Conservation (phyloP, 2,888 invertebrate species). For the Liodrosophila aerea region DNA sequence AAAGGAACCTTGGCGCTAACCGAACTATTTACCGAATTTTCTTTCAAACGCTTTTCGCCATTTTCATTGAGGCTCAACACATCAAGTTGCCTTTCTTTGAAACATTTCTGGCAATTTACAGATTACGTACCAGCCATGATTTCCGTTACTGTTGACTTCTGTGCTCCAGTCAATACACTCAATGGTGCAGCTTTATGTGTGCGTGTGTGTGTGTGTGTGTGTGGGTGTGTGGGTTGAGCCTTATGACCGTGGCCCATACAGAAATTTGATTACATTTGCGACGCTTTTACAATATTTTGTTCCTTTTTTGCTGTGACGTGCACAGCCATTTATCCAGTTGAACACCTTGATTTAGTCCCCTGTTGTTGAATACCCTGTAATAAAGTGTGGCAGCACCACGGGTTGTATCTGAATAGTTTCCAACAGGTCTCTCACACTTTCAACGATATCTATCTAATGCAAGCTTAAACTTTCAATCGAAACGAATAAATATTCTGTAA, state of each 20-base stretch:
- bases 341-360: constrained; percentile 45
- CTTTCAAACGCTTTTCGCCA: not conserved
- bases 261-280: constrained; percentile 49
- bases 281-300: constrained; percentile 31
- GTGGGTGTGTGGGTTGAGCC: constrained; percentile 1
- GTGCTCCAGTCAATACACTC: constrained; percentile 2
- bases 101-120: constrained; percentile 21
- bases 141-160: not conserved
- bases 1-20: too few relatives aligned
- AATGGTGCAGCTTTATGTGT: not conserved
- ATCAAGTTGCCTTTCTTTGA: not conserved
- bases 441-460: too few relatives aligned
- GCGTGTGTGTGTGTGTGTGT: constrained; percentile 10
- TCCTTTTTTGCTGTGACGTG: constrained; percentile 4
- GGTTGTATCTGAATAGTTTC: too few relatives aligned
- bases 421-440: too few relatives aligned
- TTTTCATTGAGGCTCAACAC: constrained; percentile 4
- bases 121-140: constrained; percentile 8
- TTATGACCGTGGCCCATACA: constrained; percentile 29
- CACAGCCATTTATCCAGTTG: constrained; percentile 39
- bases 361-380: not conserved
- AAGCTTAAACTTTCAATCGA: too few relatives aligned
- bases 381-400: too few relatives aligned
- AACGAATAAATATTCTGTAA: too few relatives aligned
- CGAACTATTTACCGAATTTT: too few relatives aligned